Evolutionary conservation across 2,797 vertebrate species (phyloP), one percentile per base, ranked within the genome.

Genomic region (Diplodus puntazzo): DNA sequence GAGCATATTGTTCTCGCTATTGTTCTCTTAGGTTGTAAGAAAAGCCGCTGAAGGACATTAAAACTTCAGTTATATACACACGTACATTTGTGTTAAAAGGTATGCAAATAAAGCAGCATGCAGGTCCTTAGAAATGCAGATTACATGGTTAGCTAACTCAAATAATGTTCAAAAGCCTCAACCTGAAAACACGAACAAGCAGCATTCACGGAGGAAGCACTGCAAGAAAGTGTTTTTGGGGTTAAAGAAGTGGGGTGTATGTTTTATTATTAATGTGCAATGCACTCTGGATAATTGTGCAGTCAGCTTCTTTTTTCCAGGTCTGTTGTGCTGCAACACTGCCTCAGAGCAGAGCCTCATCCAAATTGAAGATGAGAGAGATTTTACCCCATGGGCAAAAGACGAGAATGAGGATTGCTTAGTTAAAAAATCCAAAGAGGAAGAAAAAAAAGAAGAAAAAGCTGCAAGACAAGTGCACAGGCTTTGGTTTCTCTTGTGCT

Each of bases 211-310:
- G 50, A 76, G 23, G 42, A 72, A 76, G 75, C 43, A 73, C 12
- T 59, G 43, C 75, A 63, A 75, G 61, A 45, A 54, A 53, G 63
- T 67, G 54, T 79, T 82, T 69, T 1, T 43, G 42, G 42, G 75
- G 52, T 77, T 78, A 59, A 85, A 79, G 49, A 83, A 66, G 76
- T 60, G 18, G 55, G 77, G 52, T 75, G 63, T 62, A 14, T 85
- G 80, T 84, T 92, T 81, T 82, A 90, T 93, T 93, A 93, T 91
- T 92, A 62, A 93, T 89, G 87, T 78, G 79, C 69, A 82, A 66
- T 85, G 77, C 85, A 77, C 77, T 86, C 69, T 43, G 70, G 70
- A 83, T 91, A 87, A 86, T 77, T 86, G 83, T 91, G 80, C 73
- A 92, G 82, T 94, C 90, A 92, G 92, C 92, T 92, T 80, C 52